Evolutionary conservation across 1,140 invertebrate species (phyloP), one percentile per base, ranked within the genome.

Genomic region (Drosophila kikkawai): DNA sequence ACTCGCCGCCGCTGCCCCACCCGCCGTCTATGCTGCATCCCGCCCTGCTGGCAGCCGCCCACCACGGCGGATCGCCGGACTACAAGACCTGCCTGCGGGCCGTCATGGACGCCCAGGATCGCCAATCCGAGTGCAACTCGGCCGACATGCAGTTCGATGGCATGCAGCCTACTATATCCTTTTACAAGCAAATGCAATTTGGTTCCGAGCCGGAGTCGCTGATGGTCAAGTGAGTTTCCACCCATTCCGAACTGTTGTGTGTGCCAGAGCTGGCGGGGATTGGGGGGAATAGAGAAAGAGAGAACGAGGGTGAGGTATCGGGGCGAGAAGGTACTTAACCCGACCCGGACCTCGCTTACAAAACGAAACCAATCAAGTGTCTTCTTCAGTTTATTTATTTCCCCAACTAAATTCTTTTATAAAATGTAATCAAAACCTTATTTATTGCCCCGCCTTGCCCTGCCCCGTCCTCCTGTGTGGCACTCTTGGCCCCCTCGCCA

Each of bases 131-230:
- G 94, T 97, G 97, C 94, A 97, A 97, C 94, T 97, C 96, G 79
- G 96, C 95, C 58, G 97, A 97, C 93, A 96, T 97, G 93, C 95
- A 95, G 83, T 98, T 97, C 95, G 97, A 98, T 93, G 97, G 97
- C 93, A 96, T 97, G 95, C 96, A 97, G 94, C 97, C 97, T 96
- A 97, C 97, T 95, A 97, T 98, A 97, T 98, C 97, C 96, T 98
- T 98, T 97, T 95, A 94, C 94, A 94, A 95, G 81, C 91, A 92
- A 81, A 84, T 92, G 79, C 77, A 76, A 68, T 48, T 77, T 36
- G 79, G 86, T 48, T 74, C 90, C 66, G 66, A 84, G 15, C 82
- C 74, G 56, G 47, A 75, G 42, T 51, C 58, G 57, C 83, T 69
- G 69, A 84, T 92, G 82, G 84, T 80, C 83, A 92, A 92, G 91